Base-by-base conservation (phyloP, 2,888 invertebrate genomes). In the Exocentrus adspersus region DNA sequence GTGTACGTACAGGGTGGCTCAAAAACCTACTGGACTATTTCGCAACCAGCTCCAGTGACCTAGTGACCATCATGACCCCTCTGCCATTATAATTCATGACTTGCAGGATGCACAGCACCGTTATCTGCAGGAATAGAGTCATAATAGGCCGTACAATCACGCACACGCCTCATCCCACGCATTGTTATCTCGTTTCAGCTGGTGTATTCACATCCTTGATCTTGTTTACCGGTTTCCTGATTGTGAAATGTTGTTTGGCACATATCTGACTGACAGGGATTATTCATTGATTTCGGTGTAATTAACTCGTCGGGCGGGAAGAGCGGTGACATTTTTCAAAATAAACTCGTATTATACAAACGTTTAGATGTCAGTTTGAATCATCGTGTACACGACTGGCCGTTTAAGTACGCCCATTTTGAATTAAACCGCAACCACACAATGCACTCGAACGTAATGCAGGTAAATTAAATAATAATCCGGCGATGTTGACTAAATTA, bases 31-130 rank as follows among this genome's bases (percentile, higher is more conserved):
- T 24, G 24, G 24, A n/a, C n/a, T n/a, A n/a, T n/a, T 24, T 24
- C 24, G 24, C 24, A 24, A 24, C 7, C 10, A n/a, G 37, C 5
- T n/a, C 37, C 12, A 37, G n/a, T 37, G 37, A 37, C 37, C 37
- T 37, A 37, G 37, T 37, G 12, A 14, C 0, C 37, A n/a, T 32
- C 32, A 24, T 24, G 2, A n/a, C 37, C 10, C 37, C 37, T 21
- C 19, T 20, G n/a, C 43, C 30, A 30, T 28, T 41, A 56, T 56
- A 56, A 43, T 43, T 56, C 54, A 56, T 28, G n/a, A 9, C 7
- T 28, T 56, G 30, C 45, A 56, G 54, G 54, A 56, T 56, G 43
- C 30, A 42, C 7, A 42, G 17, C 37, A 9, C 10, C n/a, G 54
- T 43, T 56, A 56, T 56, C 43, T 43, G 3, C 28, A 6, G 54